phyloP scores from a whole-genome alignment of 2,888 invertebrate genomes.

The Mesoligia furuncula region DNA sequence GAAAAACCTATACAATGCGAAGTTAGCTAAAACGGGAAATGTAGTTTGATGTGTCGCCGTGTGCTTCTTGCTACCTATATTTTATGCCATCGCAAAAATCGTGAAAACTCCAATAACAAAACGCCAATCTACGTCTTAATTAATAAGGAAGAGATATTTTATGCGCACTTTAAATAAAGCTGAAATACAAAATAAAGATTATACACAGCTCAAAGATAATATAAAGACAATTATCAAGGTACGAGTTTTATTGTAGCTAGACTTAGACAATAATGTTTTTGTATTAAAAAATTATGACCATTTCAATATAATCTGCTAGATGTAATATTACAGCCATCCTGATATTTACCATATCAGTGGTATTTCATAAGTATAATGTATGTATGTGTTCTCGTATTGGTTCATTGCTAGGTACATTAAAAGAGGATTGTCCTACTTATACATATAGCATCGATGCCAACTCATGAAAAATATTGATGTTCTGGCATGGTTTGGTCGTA shows the following conservation, averaged over 20 bases:
- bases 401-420: slow-evolving; percentile 7
- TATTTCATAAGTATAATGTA: slow-evolving; percentile 12
- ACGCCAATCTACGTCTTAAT: not conserved
- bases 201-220: slow-evolving; percentile 9
- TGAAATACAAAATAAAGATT: slow-evolving; percentile 17
- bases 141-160: not conserved
- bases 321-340: not conserved
- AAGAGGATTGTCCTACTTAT: slow-evolving; percentile 9
- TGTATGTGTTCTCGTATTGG: slow-evolving; percentile 18
- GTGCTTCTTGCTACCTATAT: not conserved
- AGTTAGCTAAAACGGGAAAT: not conserved
- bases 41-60: not conserved
- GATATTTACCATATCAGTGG: slow-evolving; percentile 8
- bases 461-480: slow-evolving; percentile 32
- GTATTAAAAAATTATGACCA: not conserved
- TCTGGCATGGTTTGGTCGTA: not conserved
- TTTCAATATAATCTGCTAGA: not conserved
- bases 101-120: not conserved
- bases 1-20: not conserved
- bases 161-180: slow-evolving; percentile 21
- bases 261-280: slow-evolving; percentile 2
- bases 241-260: not conserved
- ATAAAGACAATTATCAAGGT: slow-evolving; percentile 7
- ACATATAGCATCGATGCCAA: slow-evolving; percentile 24
- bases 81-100: not conserved